Base-by-base conservation (phyloP, 2,113 vertebrate species). In the Zosterops lateralis region DNA sequence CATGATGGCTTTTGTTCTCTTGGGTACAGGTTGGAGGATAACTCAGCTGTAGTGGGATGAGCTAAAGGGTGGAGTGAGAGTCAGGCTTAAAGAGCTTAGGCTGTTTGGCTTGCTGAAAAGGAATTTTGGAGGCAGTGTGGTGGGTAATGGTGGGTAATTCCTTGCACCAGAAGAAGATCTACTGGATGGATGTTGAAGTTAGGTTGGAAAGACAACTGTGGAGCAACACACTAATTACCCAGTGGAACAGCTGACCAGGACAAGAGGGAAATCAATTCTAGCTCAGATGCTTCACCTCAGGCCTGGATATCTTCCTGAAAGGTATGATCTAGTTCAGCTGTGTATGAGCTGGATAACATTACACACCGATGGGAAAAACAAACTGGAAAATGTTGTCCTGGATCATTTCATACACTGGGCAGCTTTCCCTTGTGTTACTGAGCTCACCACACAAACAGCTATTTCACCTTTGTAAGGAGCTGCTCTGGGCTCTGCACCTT, bases 391-490 rank as follows among this genome's bases (percentile, higher is more conserved):
- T 12, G n/a, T 24, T 90, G 78, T 87, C 82, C 93, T 95, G 93
- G 78, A 94, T 84, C 81, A 85, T 67, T 77, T 95, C 95, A 93
- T n/a, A 60, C 16, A 7, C 60, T 80, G 94, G 89, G 67, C 84
- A 95, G 82, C 60, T 84, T 77, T 91, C 71, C 81, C 84, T 72
- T 1, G 4, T 47, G 81, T 72, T 48, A 2, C 78, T 95, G 81
- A 95, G 61, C 87, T 92, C 84, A 66, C 21, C 14, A 36, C 83
- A 45, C 38, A 40, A 56, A 2, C 18, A 60, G 38, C 40, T 34
- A 15, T 42, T 93, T 70, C 47, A 36, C 60, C 12, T 26, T 15
- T 56, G 76, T 51, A 89, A 84, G 87, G 28, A 42, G 53, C 77
- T 91, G 73, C 77, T 87, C 60, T 51, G 73, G 60, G 38, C 68